phyloP scores from a whole-genome alignment of 2,888 invertebrate species.

The Invenusta paracnida region DNA sequence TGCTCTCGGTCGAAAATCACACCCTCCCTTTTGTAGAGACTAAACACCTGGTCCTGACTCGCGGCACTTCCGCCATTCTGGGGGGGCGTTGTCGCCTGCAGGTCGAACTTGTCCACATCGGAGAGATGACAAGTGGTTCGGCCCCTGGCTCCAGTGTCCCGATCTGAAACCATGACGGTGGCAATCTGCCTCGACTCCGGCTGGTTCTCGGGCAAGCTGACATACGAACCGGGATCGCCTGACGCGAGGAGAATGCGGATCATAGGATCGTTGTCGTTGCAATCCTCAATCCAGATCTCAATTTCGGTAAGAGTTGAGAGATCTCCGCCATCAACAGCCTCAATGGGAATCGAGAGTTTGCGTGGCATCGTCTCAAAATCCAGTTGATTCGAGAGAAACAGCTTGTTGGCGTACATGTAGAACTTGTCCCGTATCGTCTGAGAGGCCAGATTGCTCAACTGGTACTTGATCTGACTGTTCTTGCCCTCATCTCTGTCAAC shows the following conservation, averaged over 20 bases:
- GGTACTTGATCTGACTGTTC: slow-evolving; percentile 31
- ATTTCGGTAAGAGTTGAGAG: slow-evolving; percentile 30
- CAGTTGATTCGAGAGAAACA: slow-evolving; percentile 32
- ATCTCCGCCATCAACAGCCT: slow-evolving; percentile 35
- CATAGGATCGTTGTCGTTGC: slow-evolving; percentile 36
- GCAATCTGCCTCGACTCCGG: slow-evolving; percentile 20
- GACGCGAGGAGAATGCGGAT: slow-evolving; percentile 14
- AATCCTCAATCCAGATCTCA: slow-evolving; percentile 31
- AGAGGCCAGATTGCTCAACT: slow-evolving; percentile 1
- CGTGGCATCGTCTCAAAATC: slow-evolving; percentile 33
- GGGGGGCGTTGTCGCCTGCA: not conserved
- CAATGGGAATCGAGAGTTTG: slow-evolving; percentile 4
- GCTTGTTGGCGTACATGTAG: slow-evolving; percentile 22
- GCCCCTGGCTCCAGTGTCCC: slow-evolving; percentile 18
- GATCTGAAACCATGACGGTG: slow-evolving; percentile 28
- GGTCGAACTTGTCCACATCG: slow-evolving; percentile 17
- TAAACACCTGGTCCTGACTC: not conserved
- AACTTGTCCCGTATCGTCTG: slow-evolving; percentile 19
- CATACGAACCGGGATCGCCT: not conserved
- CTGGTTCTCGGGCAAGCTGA: not conserved
- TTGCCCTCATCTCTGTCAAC: slow-evolving; percentile 31
- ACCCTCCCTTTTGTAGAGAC: slow-evolving; percentile 21
- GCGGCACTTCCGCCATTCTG: not conserved
- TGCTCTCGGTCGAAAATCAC: slow-evolving; percentile 30
- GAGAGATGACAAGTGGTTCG: slow-evolving; percentile 10